Evolutionary conservation across 2,888 invertebrate species (phyloP), one percentile per base, ranked within the genome.

Genomic region (Drosophila paramelanica): DNA sequence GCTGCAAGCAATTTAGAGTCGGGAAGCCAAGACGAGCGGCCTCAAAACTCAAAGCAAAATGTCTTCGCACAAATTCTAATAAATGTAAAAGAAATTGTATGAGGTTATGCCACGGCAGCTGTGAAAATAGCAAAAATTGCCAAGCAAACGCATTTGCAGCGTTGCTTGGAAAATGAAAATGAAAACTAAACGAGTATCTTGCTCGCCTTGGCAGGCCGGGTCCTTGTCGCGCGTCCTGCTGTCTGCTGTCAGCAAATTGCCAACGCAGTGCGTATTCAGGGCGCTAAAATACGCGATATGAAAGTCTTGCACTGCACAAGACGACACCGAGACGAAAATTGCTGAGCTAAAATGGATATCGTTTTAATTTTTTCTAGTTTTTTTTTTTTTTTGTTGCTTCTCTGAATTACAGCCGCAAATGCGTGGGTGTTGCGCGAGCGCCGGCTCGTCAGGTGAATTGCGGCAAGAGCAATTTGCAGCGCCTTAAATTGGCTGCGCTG

Each of bases 1-100:
- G 61, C 73, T 68, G 82, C 57, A 45, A 58, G 68, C 73, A 71
- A 81, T 75, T 77, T 81, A 59, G 45, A 42, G 49, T 14, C 45
- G 67, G 67, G 69, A 76, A 73, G 66, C 55, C 59, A 69, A 66
- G 73, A 59, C 68, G 58, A 33, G 53, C 36, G 36, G 57, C 68
- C 60, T 47, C 53, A 66, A 49, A 64, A 47, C 64, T 13, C 47
- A 38, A 14, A 59, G 56, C 59, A 39, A 65, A 70, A 79, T 73
- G 70, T 66, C 78, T 67, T 51, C 71, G 60, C 77, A 73, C 82
- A 85, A 83, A 84, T 84, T 84, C 83, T 84, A 84, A 84, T 84
- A 85, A 85, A 84, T 84, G 81, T 84, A 71, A 81, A 84, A 84
- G 85, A 84, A 84, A 84, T 84, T 84, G 85, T 85, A 84, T 84